A percentile compares a stretch with the other conserved stretches of the same genome.
phyloP scores from a whole-genome alignment of 2,797 vertebrate species.

The Erpetoichthys calabaricus region DNA sequence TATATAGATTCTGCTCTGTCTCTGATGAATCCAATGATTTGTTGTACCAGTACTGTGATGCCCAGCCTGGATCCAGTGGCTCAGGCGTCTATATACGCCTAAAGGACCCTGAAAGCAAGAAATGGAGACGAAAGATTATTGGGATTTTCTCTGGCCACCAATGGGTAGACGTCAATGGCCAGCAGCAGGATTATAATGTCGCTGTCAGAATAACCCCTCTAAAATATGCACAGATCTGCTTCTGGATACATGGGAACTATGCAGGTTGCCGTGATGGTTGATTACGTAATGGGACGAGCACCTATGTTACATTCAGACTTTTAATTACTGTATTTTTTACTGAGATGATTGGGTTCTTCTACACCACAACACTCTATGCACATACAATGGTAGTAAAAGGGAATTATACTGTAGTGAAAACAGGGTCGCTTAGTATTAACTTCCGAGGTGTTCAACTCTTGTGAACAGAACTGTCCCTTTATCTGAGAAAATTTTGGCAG shows the following conservation, averaged over 20 bases:
- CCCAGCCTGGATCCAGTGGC: slow-evolving; percentile 79
- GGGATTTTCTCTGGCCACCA: slow-evolving; percentile 86
- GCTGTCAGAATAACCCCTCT: slow-evolving; percentile 88
- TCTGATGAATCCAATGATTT: slow-evolving; percentile 82
- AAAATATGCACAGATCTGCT: slow-evolving; percentile 91
- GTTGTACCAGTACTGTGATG: slow-evolving; percentile 89
- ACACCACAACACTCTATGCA: too few relatives aligned
- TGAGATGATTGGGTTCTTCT: background rate
- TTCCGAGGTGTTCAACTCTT: too few relatives aligned
- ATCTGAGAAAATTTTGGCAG: too few relatives aligned
- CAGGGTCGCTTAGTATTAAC: too few relatives aligned
- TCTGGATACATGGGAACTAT: slow-evolving; percentile 80
- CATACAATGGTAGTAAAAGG: too few relatives aligned
- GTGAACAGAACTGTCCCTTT: too few relatives aligned
- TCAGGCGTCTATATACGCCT: slow-evolving; percentile 89
- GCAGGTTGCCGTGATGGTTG: slow-evolving; percentile 59
- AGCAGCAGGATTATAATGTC: slow-evolving; percentile 90
- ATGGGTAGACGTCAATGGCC: slow-evolving; percentile 75
- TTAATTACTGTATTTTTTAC: background rate
- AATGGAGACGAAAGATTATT: slow-evolving; percentile 86
- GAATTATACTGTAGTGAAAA: too few relatives aligned
- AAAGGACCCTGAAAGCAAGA: slow-evolving; percentile 71
- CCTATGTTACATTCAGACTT: slow-evolving; percentile 2
- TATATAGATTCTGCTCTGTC: slow-evolving; percentile 90
- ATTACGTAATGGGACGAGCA: slow-evolving; percentile 16